Evolutionary conservation across 1,140 invertebrate genomes (phyloP).

Genomic region (Orchesella cincta): DNA sequence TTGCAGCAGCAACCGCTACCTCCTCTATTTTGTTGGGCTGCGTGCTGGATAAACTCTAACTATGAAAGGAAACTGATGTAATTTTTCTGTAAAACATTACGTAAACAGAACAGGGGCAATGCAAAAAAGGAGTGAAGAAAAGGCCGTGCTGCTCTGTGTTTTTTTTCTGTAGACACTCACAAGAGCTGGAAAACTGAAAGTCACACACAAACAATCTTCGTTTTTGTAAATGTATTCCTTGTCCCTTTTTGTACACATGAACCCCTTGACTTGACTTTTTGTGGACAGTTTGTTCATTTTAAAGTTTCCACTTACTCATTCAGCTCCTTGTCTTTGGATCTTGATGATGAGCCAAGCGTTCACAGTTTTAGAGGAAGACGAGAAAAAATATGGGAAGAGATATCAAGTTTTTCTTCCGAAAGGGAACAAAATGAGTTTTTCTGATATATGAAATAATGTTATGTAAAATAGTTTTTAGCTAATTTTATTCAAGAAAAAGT

Average conservation of each 20-base stretch:
- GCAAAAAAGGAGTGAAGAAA: neutral
- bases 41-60: neutral
- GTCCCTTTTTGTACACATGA: neutral
- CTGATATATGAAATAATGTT: conserved; percentile 19
- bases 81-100: no score
- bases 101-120: no score
- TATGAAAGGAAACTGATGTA: neutral
- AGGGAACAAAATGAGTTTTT: conserved; percentile 14
- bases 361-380: conserved; percentile 9
- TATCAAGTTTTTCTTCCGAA: neutral
- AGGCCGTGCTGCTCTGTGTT: neutral
- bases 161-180: no score
- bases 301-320: conserved; percentile 19
- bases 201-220: no score
- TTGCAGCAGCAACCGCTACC: no score
- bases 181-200: no score
- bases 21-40: neutral
- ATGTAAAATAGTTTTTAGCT: conserved; percentile 11
- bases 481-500: conserved; percentile 19
- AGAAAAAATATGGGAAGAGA: conserved; percentile 8
- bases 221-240: neutral
- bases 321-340: conserved; percentile 15
- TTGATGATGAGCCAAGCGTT: conserved; percentile 14
- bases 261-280: conserved; percentile 12
- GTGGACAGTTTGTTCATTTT: conserved; percentile 5